Conservation (phyloP, 2,797 vertebrate genomes). For the Sebastolobus altivelis region DNA sequence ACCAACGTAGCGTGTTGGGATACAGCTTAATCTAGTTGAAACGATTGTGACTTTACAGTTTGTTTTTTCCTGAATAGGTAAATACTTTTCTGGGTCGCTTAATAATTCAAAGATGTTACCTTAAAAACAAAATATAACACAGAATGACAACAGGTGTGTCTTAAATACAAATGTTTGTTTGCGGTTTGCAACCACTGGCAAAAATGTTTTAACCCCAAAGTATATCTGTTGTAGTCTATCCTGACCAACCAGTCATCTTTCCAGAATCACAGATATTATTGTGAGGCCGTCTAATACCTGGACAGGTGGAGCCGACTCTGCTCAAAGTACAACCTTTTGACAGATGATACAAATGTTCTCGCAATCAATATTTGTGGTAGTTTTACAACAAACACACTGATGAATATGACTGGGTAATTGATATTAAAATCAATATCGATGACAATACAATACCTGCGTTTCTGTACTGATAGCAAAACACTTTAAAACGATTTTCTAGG, state of each 20-base stretch:
- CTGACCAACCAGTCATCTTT: neutral
- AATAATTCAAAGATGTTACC: neutral
- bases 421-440: neutral
- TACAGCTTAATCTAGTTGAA: neutral
- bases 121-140: no score
- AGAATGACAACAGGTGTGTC: neutral
- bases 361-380: neutral
- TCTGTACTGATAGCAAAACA: neutral
- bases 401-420: accelerated
- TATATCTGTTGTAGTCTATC: neutral
- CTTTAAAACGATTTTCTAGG: neutral
- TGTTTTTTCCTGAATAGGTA: neutral
- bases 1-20: slow-evolving; percentile 6
- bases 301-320: neutral
- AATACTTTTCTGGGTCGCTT: neutral
- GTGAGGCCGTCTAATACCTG: neutral
- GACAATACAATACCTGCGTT: neutral
- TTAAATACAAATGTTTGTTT: neutral
- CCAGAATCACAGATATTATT: neutral
- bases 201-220: no score
- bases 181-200: neutral
- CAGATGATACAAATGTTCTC: neutral
- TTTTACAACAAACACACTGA: neutral
- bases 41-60: neutral
- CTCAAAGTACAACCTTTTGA: neutral